Evolutionary conservation across 2,797 vertebrate genomes (phyloP), one percentile per base, ranked within the genome.

Genomic region (Sebastes alutus): DNA sequence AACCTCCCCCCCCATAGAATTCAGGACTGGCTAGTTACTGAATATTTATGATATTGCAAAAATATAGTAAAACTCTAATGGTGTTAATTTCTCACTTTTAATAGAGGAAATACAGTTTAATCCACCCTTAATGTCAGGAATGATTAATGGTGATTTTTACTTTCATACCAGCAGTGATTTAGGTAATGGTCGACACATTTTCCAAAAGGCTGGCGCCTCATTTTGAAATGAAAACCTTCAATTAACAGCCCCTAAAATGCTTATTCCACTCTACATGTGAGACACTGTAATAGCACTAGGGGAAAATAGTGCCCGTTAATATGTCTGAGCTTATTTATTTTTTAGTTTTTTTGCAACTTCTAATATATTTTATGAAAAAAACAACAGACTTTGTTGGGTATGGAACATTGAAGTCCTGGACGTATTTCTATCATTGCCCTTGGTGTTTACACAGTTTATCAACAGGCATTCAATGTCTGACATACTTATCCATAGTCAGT

Each of bases 111-210:
- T 7, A 18, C 7, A 32, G 2, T 68, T 33, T 55, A 67, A 32
- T 52, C 18, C 25, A 35, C n/a, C 20, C 11, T 11, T 61, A n/a
- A 63, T n/a, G 18, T 75, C 55, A 74, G 35, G 12, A 62, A 49
- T 73, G 33, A 63, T 60, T 59, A 7, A 61, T 58, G 33, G 14
- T 30, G 1, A 56, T 60, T 76, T 72, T 32, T 27, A 35, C 25
- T 72, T 61, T 69, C 12, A 72, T 63, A 42, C 7, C 32, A 49
- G 38, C 69, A 76, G 32, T 66, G n/a, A 46, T 78, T 69, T 46
- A 22, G 5, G 9, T 16, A 30, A 54, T 14, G 16, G 20, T 35
- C 59, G 22, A 38, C 30, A 38, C 29, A 72, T 68, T 83, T 68
- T 72, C 70, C 13, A 55, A 6, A 64, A 63, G 14, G 20, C 29